phyloP scores from a whole-genome alignment of 2,888 invertebrate genomes.

The Heteromyza rotundicornis region DNA sequence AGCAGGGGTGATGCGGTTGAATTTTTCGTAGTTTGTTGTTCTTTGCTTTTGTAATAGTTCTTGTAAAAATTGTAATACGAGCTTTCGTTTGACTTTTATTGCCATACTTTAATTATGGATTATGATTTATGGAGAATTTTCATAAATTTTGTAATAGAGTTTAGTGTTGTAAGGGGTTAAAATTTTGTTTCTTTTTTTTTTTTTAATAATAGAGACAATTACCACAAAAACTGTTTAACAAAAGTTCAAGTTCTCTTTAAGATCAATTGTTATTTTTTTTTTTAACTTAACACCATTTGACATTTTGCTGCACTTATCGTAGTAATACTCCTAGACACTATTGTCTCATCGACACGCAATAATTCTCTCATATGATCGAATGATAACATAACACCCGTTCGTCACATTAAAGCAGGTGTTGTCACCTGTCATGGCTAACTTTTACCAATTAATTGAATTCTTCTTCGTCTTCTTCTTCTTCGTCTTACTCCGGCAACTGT shows the following conservation, averaged over 20 bases:
- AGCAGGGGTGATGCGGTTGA: neutral
- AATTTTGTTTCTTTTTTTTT: too few relatives aligned
- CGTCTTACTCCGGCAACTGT: neutral
- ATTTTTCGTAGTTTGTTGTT: neutral
- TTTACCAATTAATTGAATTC: neutral
- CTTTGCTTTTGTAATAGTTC: neutral
- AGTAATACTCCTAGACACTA: too few relatives aligned
- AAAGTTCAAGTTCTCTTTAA: too few relatives aligned
- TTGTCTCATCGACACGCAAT: neutral
- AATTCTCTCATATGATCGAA: neutral
- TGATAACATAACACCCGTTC: neutral
- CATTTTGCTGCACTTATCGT: too few relatives aligned
- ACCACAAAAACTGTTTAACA: too few relatives aligned
- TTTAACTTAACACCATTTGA: too few relatives aligned
- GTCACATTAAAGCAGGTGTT: neutral
- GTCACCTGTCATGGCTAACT: neutral
- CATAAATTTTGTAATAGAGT: too few relatives aligned
- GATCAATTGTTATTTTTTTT: too few relatives aligned
- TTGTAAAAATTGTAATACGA: constrained; percentile 9
- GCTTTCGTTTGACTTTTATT: neutral
- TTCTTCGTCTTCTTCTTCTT: too few relatives aligned
- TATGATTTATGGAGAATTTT: neutral
- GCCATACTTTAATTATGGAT: neutral
- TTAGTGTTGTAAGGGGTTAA: too few relatives aligned
- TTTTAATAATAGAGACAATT: too few relatives aligned